Evolutionary conservation across 2,797 vertebrate species (phyloP).

Genomic region (Toxotes lorentzi): DNA sequence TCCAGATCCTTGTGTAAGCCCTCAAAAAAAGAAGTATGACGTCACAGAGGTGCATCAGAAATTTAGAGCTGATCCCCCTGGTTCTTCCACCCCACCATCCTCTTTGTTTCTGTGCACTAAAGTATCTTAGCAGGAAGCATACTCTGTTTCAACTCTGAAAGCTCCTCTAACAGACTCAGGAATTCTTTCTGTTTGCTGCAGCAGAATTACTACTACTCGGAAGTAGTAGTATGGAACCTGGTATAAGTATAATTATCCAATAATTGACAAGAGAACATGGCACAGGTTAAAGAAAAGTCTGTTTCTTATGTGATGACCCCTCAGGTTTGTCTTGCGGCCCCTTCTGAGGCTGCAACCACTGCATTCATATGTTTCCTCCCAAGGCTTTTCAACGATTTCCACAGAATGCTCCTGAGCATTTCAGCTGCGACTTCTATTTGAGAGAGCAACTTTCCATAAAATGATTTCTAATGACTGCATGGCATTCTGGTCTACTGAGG

Average conservation of each 20-base stretch:
- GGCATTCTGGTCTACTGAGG: slow-evolving; percentile 14
- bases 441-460: slow-evolving; percentile 12
- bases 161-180: slow-evolving; percentile 10
- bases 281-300: too few species aligned
- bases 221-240: neutral
- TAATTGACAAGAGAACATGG: neutral
- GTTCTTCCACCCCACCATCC: neutral
- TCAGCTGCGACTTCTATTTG: neutral
- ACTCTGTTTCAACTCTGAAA: slow-evolving; percentile 42
- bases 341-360: neutral
- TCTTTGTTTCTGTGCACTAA: slow-evolving; percentile 43
- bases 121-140: slow-evolving; percentile 44
- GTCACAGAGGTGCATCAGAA: slow-evolving; percentile 51
- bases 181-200: slow-evolving; percentile 20
- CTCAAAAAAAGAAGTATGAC: slow-evolving; percentile 36
- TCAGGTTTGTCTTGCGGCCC: neutral
- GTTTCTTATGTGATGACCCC: neutral
- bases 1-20: slow-evolving; percentile 47
- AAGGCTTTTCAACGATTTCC: neutral
- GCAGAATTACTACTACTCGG: slow-evolving; percentile 14
- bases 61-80: neutral
- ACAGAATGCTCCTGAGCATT: neutral
- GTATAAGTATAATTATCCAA: neutral
- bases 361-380: neutral
- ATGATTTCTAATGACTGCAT: slow-evolving; percentile 18